Evolutionary conservation across 2,113 vertebrate genomes (phyloP), one percentile per base, ranked within the genome.

Genomic region (Tretioscincus oriximinensis): DNA sequence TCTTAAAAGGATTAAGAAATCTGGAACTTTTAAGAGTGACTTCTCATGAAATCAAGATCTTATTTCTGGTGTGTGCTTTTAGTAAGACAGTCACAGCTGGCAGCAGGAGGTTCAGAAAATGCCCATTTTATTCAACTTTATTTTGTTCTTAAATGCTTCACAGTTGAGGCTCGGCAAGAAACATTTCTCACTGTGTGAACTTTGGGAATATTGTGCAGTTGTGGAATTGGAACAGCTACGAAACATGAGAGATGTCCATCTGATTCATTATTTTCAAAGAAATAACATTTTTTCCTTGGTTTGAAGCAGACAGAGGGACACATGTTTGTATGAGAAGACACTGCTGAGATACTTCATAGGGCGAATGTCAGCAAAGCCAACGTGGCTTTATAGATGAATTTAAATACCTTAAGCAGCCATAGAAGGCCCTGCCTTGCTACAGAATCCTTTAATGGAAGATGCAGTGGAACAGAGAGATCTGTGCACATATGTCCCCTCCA

Each of bases 41-140:
- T 69, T 24, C 74, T 83, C 21, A 78, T 74, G 9, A 35, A 83
- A 67, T 76, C 63, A 29, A 12, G 49, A 85, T 72, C 75, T 85
- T 28, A 77, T 26, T 47, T n/a, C 61, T 81, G 22, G 66, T 78
- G 51, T 16, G 10, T 67, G 71, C 86, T 93, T 89, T 74, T 71
- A 82, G 45, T 20, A 78, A 78, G 21, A 22, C 85, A 60, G 4
- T 68, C 86, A 83, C 41, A 85, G 4, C 41, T 69, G 70, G 45
- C 49, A 76, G 65, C 54, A 78, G 49, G 73, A 18, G 14, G 72
- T 71, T 86, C 71, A 84, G 29, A 64, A 82, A 88, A 65, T 73
- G 82, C 87, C 41, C n/a, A 61, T 85, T 94, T 88, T 89, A 90
- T 92, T 90, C 69, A 88, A 74, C 7, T 1, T 28, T 79, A 71